phyloP scores from a whole-genome alignment of 2,888 invertebrate genomes.

The Endotricha flammealis region DNA sequence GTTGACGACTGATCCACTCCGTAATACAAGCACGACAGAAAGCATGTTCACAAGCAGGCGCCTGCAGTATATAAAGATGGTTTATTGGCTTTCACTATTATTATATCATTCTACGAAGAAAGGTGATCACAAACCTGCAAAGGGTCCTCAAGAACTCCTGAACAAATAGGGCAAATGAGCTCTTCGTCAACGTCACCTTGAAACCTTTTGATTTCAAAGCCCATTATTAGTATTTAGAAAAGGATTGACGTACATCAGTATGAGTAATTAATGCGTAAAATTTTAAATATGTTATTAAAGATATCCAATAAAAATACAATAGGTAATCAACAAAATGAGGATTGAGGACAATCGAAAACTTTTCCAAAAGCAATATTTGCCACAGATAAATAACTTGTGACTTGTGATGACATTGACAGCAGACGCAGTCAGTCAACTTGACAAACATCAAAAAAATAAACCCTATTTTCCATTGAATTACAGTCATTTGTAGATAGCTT shows the following conservation, averaged over 20 bases:
- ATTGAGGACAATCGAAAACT: conserved; percentile 12
- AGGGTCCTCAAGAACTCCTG: conserved; percentile 96
- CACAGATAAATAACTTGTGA: not conserved
- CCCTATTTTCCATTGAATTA: too few relatives aligned
- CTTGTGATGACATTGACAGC: too few relatives aligned
- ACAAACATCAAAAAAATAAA: too few relatives aligned
- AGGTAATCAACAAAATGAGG: conserved; percentile 38
- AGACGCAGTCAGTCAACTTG: too few relatives aligned
- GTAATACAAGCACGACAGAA: conserved; percentile 96
- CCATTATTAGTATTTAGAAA: conserved; percentile 81
- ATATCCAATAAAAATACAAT: conserved; percentile 32
- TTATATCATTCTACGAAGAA: too few relatives aligned
- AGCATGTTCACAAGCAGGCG: conserved; percentile 96
- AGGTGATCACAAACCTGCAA: conserved; percentile 83
- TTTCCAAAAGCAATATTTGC: conserved; percentile 2
- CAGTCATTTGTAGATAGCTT: too few relatives aligned
- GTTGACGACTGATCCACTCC: conserved; percentile 96
- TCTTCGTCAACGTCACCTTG: conserved; percentile 98
- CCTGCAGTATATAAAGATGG: conserved; percentile 70
- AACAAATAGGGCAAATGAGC: conserved; percentile 96
- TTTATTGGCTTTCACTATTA: not conserved
- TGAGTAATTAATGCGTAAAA: conserved; percentile 21
- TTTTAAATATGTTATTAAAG: conserved; percentile 17
- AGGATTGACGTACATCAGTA: conserved; percentile 39
- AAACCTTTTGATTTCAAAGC: conserved; percentile 95